A percentile compares a stretch with the other conserved stretches of the same genome.
phyloP scores from a whole-genome alignment of 2,113 vertebrate genomes.

The Parus major region DNA sequence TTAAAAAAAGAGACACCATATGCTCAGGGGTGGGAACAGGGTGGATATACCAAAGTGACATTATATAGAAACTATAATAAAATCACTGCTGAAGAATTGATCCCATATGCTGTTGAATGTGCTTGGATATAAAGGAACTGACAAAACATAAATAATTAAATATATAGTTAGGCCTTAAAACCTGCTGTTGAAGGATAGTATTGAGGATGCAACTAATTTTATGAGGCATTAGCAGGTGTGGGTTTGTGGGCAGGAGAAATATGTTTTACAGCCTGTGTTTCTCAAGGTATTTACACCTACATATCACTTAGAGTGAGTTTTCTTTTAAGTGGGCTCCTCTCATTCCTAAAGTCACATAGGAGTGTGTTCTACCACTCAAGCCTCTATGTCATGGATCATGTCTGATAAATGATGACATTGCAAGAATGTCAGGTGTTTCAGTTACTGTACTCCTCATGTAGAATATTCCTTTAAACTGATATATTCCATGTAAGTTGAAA shows the following conservation, averaged over 20 bases:
- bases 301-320: neutral
- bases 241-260: neutral
- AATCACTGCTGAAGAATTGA: conserved; percentile 55
- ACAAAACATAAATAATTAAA: conserved; percentile 64
- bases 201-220: neutral
- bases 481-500: neutral
- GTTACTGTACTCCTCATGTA: neutral
- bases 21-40: conserved; percentile 4
- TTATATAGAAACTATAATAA: conserved; percentile 55
- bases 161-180: conserved; percentile 39
- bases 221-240: neutral
- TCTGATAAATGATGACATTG: neutral
- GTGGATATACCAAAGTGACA: conserved; percentile 13
- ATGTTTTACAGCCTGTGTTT: neutral
- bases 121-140: conserved; percentile 41
- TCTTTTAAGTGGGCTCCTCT: neutral
- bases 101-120: conserved; percentile 34
- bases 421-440: neutral
- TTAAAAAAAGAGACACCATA: conserved; percentile 39
- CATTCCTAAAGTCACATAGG: neutral
- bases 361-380: neutral
- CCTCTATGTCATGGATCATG: neutral
- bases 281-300: neutral
- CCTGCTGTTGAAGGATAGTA: neutral
- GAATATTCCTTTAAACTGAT: neutral